Base-by-base conservation (phyloP, 2,113 vertebrate species). In the Erythrolamprus reginae region DNA sequence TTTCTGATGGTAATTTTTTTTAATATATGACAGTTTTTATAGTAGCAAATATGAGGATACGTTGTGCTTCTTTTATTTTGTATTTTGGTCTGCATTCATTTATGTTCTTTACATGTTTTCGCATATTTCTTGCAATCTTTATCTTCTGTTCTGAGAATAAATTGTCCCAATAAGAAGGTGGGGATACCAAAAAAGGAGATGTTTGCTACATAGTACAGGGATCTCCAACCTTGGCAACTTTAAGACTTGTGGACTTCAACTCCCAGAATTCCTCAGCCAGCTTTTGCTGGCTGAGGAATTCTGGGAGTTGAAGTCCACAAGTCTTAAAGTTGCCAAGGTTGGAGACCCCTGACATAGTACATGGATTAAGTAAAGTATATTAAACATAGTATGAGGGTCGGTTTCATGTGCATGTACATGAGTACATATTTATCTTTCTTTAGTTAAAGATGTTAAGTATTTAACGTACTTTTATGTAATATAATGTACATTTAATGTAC, bases 101-200 rank as follows among this genome's bases (percentile, higher is more conserved):
- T 83, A 50, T 26, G 12, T 77, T 48, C 33, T 84, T 47, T 42
- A 0, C 0, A 1, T 0, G n/a, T 0, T 93, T 92, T 89, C 55
- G 19, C 33, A 53, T 92, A 56, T 92, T 90, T 87, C 82, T 85
- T 92, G 90, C 56, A 82, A 17, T 82, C 82, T 65, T 92, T 92
- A 90, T 88, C 90, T 91, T 87, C 86, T 28, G 56, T 86, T 3
- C 1, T 33, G 26, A 42, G 19, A 87, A 65, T 65, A 87, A 94
- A 90, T 86, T 3, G 23, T 10, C 61, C 88, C 48, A 70, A 26
- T 88, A 70, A 26, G 88, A 42, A 26, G 48, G 26, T 21, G 50
- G 28, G 24, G 13, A 51, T n/a, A 87, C 24, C 55, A 87, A 82
- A 53, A 53, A 70, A 48, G 26, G 13, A 28, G 24, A 55, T 82